Evolutionary conservation across 1,140 invertebrate species (phyloP), one percentile per base, ranked within the genome.

Genomic region (Drosophila baimaii): DNA sequence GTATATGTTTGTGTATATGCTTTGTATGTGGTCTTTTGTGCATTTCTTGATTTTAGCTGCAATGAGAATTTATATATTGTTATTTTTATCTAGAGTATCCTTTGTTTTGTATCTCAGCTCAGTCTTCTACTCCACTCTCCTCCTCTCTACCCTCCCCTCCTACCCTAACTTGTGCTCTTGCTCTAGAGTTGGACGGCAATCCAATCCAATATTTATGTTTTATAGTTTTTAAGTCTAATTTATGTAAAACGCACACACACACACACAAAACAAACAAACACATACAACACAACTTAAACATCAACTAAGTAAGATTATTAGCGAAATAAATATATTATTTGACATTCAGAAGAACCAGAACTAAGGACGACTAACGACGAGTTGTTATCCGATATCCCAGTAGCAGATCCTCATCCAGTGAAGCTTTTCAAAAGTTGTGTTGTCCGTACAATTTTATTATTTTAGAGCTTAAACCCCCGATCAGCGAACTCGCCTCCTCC

Each of bases 201-300:
- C 75, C 82, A 82, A 52, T 35, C 31, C 51, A 35, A 54, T 54
- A 54, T 76, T 86, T 86, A 86, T 88, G 82, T 86, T 86, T 86
- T 86, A 88, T 86, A 86, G 82, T 88, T 86, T 83, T 79, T 86
- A 88, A 86, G 83, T 51, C 49, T 88, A 76, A 85, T 85, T 85
- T 85, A 85, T 85, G 79, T 76, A 79, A 79, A 80, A 54, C 51
- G 51, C 61, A 55, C 72, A 75, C 43, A 76, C 43, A 46, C 43
- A 76, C 43, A 46, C 25, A 27, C 23, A 21, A 57, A 23, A 73
- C 62, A 74, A 27, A 43, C 31, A 65, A 27, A 35, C 49, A 51
- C 47, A 52, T 13, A 33, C 31, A 35, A 54, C 51, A 79, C 49
- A 61, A 73, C 61, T 74, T 74, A 77, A 79, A 66, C 51, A 77